Base-by-base conservation (phyloP, 2,797 vertebrate species). In the Anguilla anguilla region DNA sequence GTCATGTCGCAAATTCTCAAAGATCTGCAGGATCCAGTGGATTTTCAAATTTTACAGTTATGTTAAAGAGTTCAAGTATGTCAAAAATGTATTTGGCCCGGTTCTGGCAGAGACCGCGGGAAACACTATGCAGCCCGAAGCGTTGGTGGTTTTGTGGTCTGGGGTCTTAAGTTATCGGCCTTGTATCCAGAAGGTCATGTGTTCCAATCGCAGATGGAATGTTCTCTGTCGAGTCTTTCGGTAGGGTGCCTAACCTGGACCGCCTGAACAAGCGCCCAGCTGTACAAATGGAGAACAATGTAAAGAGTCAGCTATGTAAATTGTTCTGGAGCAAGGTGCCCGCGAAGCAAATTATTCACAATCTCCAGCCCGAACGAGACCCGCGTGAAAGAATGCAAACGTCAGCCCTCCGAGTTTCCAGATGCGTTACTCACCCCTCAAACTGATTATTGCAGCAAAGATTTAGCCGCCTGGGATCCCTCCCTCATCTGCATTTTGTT, bases 381-480 rank as follows among this genome's bases (percentile, higher is more conserved):
- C 19, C 77, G 49, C 7, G 43, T 77, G 10, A 49, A 31, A 51
- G 39, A 81, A 81, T 81, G 43, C 77, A 49, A 81, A 49, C 13
- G 43, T 46, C 17, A 77, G 31, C 35, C 22, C 39, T 81, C 43
- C 74, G 1, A 13, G 4, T 46, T 79, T 25, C 77, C 77, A 79
- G 74, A 79, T 79, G 74, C 13, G 46, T 74, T 51, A 67, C 61
- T 86, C 59, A n/a, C 84, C 25, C 25, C 17, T 55, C 13, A 43
- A 67, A n/a, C 84, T 61, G 57, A 9, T 85, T 64, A 85, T 46
- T 72, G 43, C 25, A 86, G 43, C 85, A 69, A 72, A 72, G 59
- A 64, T 85, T 55, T 69, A 35, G 43, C 19, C 25, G 25, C n/a
- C 17, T 0, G 35, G 53, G 64, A 17, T 43, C 6, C 6, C 39